Percentiles rank a stretch among this genome's conserved stretches.
These are phyloP conservation scores for Simalia tracyae DNA, from an alignment of 2,797 vertebrate genomes.

Conservation along the genomic window DNA sequence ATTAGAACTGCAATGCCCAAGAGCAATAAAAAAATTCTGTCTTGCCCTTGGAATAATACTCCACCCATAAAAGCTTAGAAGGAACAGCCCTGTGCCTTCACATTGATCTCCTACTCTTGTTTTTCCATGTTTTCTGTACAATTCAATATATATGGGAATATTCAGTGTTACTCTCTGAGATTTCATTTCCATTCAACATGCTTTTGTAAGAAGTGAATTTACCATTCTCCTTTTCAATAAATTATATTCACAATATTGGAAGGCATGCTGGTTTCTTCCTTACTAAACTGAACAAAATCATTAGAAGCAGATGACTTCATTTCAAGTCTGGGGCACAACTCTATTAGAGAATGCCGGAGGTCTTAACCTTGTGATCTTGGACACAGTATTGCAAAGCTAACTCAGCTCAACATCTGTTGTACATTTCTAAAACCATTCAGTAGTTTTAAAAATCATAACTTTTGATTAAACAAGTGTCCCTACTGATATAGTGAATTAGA, in stretches of 20 bases:
- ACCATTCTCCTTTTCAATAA: slow-evolving; percentile 53
- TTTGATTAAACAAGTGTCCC: slow-evolving; percentile 20
- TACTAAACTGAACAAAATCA: slow-evolving; percentile 67
- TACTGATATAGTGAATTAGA: slow-evolving; percentile 17
- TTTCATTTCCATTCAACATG: slow-evolving; percentile 41
- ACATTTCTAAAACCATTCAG: slow-evolving; percentile 50
- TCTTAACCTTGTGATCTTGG: slow-evolving; percentile 62
- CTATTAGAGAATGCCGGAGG: slow-evolving; percentile 66
- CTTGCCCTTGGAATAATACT: slow-evolving; percentile 8
- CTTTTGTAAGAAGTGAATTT: slow-evolving; percentile 50
- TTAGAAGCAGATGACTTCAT: slow-evolving; percentile 65
- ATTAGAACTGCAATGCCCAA: background rate
- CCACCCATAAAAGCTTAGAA: slow-evolving; percentile 35
- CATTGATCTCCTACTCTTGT: slow-evolving; percentile 48
- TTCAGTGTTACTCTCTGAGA: slow-evolving; percentile 47
- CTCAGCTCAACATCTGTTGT: slow-evolving; percentile 55
- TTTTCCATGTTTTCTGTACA: slow-evolving; percentile 51
- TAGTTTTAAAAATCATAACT: slow-evolving; percentile 49
- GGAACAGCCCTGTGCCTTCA: slow-evolving; percentile 26
- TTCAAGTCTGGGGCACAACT: slow-evolving; percentile 59
- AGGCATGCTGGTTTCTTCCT: slow-evolving; percentile 68
- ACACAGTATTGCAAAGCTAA: slow-evolving; percentile 40
- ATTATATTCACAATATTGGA: slow-evolving; percentile 59
- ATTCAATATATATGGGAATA: slow-evolving; percentile 2
- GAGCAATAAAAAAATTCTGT: background rate